phyloP scores from a whole-genome alignment of 2,113 vertebrate species.

The Pungitius pungitius region DNA sequence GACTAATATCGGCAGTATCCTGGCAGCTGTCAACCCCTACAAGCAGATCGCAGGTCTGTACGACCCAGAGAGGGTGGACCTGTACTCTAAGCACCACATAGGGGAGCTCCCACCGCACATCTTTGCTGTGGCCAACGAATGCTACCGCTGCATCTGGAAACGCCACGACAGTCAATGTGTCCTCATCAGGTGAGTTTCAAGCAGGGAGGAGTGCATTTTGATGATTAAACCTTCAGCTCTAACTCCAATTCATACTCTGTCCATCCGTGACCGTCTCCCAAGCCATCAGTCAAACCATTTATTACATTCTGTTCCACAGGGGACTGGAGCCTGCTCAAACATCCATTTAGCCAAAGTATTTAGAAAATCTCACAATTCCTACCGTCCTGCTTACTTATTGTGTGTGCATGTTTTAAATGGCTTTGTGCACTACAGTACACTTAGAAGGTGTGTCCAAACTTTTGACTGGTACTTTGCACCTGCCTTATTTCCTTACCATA shows the following conservation, averaged over 20 bases:
- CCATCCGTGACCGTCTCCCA: not conserved
- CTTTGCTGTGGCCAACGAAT: constrained; percentile 91
- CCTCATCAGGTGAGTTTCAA: constrained; percentile 86
- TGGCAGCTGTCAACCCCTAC: constrained; percentile 93
- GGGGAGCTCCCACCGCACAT: constrained; percentile 93
- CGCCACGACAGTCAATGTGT: constrained; percentile 93
- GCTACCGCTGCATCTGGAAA: constrained; percentile 94
- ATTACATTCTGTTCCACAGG: not conserved
- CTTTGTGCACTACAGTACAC: not conserved
- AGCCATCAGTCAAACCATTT: not conserved
- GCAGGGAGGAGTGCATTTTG: not conserved
- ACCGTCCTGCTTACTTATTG: constrained; percentile 23
- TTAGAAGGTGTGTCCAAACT: too few species aligned
- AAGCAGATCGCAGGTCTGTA: constrained; percentile 88
- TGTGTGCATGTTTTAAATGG: not conserved
- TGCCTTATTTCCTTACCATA: not conserved
- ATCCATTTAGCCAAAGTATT: not conserved
- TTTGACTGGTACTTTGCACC: too few species aligned
- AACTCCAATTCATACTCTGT: not conserved
- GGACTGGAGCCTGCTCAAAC: not conserved
- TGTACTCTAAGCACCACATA: constrained; percentile 88
- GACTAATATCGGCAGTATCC: constrained; percentile 94
- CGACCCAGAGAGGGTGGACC: constrained; percentile 83
- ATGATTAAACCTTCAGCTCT: not conserved
- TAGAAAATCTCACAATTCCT: constrained; percentile 5